Evolutionary conservation across 2,113 vertebrate species (phyloP).

Genomic region (Typhlomys cinereus): DNA sequence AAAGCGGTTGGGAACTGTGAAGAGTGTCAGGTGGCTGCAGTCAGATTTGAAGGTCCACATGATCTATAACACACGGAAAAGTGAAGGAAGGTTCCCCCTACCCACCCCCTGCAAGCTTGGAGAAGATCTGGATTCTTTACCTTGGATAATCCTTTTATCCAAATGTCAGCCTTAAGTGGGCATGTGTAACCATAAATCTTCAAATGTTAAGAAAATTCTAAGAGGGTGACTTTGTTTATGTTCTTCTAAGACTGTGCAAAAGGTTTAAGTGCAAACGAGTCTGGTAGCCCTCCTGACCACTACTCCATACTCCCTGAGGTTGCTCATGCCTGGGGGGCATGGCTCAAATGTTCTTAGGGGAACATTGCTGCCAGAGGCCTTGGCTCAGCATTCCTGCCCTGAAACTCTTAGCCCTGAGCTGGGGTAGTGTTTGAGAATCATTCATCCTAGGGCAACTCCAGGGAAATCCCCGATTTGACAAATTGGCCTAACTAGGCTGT

Average conservation of each 20-base stretch:
- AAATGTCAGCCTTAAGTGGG: background rate
- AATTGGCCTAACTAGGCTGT: slow-evolving; percentile 67
- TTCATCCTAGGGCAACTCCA: slow-evolving; percentile 61
- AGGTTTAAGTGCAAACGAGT: no score
- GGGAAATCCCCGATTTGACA: slow-evolving; percentile 76
- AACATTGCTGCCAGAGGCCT: background rate
- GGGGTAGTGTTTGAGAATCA: slow-evolving; percentile 49
- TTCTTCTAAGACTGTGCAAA: slow-evolving; percentile 29
- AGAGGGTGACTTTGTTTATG: background rate
- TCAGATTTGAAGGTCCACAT: background rate
- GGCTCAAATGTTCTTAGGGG: slow-evolving; percentile 13
- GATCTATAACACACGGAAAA: background rate
- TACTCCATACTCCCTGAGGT: background rate
- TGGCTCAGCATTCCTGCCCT: slow-evolving; percentile 6
- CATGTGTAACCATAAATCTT: slow-evolving; percentile 5
- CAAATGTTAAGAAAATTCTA: slow-evolving; percentile 3
- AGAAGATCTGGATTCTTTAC: background rate
- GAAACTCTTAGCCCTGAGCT: slow-evolving; percentile 28
- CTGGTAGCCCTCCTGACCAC: background rate
- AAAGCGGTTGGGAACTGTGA: background rate
- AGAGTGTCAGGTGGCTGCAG: background rate
- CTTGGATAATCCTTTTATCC: background rate
- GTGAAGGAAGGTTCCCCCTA: background rate
- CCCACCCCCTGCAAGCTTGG: no score
- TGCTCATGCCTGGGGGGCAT: background rate